Evolutionary conservation across 2,888 invertebrate species (phyloP).

Genomic region (Drosophila putrida): DNA sequence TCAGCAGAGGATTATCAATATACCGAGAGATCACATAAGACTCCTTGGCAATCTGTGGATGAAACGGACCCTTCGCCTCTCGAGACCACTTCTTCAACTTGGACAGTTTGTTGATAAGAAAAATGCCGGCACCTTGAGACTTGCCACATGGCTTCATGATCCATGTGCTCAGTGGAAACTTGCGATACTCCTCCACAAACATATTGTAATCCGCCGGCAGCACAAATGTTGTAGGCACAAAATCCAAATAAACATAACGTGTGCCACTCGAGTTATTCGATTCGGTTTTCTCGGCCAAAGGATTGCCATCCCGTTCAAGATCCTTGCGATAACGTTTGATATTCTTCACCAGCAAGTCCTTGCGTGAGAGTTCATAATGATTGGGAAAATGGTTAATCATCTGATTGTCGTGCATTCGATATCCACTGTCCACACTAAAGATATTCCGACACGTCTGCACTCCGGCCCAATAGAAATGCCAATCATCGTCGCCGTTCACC

Average conservation of each 20-base stretch:
- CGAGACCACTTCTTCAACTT: conserved; percentile 96
- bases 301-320: conserved; percentile 94
- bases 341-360: conserved; percentile 97
- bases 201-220: conserved; percentile 98
- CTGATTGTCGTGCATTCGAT: conserved; percentile 96
- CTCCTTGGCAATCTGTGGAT: conserved; percentile 94
- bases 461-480: conserved; percentile 98
- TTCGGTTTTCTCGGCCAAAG: conserved; percentile 91
- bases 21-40: conserved; percentile 98
- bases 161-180: conserved; percentile 97
- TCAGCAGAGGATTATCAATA: conserved; percentile 97
- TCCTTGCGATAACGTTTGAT: conserved; percentile 97
- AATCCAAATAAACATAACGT: conserved; percentile 93
- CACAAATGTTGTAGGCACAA: conserved; percentile 96
- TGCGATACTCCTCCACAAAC: conserved; percentile 98
- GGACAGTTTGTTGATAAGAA: conserved; percentile 96
- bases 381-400: conserved; percentile 98
- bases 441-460: conserved; percentile 95
- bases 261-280: conserved; percentile 87
- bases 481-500: conserved; percentile 95
- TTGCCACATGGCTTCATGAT: conserved; percentile 99
- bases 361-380: conserved; percentile 96
- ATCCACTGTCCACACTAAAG: conserved; percentile 96
- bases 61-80: conserved; percentile 94
- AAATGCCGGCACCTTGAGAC: conserved; percentile 96